These are phyloP conservation scores for Rhingia campestris DNA, from an alignment of 2,888 invertebrate species.

Conservation along the genomic window DNA sequence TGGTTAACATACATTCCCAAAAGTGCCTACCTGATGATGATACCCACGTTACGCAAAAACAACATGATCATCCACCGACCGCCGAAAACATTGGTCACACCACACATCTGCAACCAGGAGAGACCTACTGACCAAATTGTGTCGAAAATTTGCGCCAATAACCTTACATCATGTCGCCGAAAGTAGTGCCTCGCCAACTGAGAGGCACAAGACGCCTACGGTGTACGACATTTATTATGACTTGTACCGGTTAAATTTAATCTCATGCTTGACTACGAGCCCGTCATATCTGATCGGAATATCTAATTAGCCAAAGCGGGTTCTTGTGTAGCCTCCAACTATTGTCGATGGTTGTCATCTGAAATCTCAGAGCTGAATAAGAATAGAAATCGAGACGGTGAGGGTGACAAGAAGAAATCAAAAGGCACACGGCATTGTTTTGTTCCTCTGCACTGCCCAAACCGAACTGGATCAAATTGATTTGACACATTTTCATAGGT, in stretches of 20 bases:
- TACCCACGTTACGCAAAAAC: constrained; percentile 23
- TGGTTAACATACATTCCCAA: constrained; percentile 5
- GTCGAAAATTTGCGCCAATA: constrained; percentile 50
- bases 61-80: constrained; percentile 34
- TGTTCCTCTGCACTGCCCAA: neutral
- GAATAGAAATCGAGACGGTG: constrained; percentile 42
- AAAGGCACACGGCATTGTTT: constrained; percentile 22
- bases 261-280: constrained; percentile 62
- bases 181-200: constrained; percentile 42
- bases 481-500: constrained; percentile 52
- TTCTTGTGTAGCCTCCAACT: constrained; percentile 10
- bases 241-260: constrained; percentile 68
- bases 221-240: constrained; percentile 65
- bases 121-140: constrained; percentile 66
- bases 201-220: constrained; percentile 40
- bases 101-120: constrained; percentile 20
- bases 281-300: constrained; percentile 56
- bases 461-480: constrained; percentile 60
- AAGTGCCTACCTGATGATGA: constrained; percentile 11
- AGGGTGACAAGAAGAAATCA: constrained; percentile 29
- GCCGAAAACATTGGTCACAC: constrained; percentile 46
- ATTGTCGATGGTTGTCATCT: constrained; percentile 34
- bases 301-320: constrained; percentile 31
- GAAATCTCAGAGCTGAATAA: constrained; percentile 41
- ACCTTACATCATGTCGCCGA: constrained; percentile 68